Evolutionary conservation across 2,113 vertebrate species (phyloP).

Genomic region (Hassar affinis): DNA sequence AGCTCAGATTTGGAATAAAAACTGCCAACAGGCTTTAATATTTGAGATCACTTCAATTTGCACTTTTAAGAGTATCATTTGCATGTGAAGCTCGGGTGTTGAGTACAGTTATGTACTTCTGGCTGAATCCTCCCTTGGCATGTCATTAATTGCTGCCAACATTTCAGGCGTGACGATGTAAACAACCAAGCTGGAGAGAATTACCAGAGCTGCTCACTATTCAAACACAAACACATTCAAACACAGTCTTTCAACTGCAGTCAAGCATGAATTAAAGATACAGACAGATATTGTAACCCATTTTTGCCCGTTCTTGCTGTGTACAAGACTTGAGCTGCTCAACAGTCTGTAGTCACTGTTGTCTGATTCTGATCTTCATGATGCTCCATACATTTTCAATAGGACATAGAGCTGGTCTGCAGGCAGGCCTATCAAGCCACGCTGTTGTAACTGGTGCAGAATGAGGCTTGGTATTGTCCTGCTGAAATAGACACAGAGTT

Average conservation of each 20-base stretch:
- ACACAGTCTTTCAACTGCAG: background rate
- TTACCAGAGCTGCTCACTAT: background rate
- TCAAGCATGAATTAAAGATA: background rate
- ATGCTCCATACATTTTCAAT: no score
- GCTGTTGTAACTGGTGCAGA: no score
- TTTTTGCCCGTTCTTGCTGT: no score
- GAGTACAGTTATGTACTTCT: background rate
- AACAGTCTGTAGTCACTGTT: no score
- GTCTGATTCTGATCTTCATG: no score
- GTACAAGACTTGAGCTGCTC: no score
- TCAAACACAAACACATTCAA: no score
- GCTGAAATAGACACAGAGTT: no score
- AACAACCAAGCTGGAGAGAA: conserved; percentile 15
- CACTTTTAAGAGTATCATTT: background rate
- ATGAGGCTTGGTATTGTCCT: no score
- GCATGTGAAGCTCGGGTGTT: background rate
- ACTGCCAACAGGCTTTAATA: background rate
- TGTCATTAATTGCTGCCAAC: conserved; percentile 23
- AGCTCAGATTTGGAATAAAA: background rate
- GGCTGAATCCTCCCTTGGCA: background rate
- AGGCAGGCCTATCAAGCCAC: no score
- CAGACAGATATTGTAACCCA: no score
- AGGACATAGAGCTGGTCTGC: no score
- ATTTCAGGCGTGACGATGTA: background rate
- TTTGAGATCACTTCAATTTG: background rate